Percentiles rank a stretch among this genome's conserved stretches.
phyloP scores from a whole-genome alignment of 1,140 invertebrate species.

The Helicoverpa armigera region DNA sequence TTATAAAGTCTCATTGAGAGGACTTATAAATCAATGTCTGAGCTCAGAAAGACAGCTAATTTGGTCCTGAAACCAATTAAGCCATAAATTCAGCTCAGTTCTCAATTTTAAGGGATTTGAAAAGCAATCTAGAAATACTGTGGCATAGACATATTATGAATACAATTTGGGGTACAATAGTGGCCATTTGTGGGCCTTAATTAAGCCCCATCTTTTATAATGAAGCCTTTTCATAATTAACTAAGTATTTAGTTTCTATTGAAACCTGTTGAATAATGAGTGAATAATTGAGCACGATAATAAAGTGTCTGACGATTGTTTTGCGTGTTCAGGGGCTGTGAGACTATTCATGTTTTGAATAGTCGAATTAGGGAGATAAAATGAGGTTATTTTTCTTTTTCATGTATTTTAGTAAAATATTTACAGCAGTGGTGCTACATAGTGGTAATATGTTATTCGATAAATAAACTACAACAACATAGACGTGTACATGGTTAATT shows the following conservation, averaged over 20 bases:
- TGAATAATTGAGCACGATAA: conserved; percentile 17
- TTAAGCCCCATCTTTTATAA: conserved; percentile 33
- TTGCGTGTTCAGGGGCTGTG: conserved; percentile 1
- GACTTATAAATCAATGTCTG: neutral
- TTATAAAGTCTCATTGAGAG: neutral
- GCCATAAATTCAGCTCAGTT: neutral
- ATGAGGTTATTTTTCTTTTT: neutral
- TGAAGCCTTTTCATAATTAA: conserved; percentile 36
- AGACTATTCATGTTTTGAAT: conserved; percentile 27
- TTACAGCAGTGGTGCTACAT: no score
- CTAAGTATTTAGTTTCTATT: conserved; percentile 28
- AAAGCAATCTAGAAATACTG: neutral
- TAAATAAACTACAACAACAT: no score
- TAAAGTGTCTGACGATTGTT: conserved; percentile 13
- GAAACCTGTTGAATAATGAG: conserved; percentile 41
- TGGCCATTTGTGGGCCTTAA: neutral
- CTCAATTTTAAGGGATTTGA: neutral
- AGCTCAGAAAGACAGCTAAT: neutral
- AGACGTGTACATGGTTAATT: no score
- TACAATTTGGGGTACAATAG: conserved; percentile 13
- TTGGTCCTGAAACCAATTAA: neutral
- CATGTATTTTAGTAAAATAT: no score
- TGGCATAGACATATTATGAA: neutral
- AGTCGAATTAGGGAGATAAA: neutral
- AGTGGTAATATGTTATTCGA: no score